Evolutionary conservation across 64 coral and sea anemone species (phyloP), one percentile per base, ranked within the genome.

Genomic region (Hydrozoanthus tunicans): DNA sequence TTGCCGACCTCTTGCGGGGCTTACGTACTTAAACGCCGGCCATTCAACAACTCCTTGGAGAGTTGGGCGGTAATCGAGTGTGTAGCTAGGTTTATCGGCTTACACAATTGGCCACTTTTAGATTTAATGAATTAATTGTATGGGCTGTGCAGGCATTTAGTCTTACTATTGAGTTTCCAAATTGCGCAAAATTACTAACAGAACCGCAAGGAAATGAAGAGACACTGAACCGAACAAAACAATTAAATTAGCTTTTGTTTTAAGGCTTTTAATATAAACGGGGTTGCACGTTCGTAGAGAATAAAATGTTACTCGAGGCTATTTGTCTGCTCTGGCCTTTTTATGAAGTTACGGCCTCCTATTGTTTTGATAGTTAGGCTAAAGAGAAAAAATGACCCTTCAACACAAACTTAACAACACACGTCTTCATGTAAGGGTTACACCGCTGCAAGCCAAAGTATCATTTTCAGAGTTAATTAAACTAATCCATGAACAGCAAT

Each of bases 101-200:
- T 73, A 51, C 84, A 75, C 84, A 88, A 88, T 88, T 88, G 84
- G 25, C 27, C 69, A 88, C 69, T 88, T 88, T 88, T 15, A 59
- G 56, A 58, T 27, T 88, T 88, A 88, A 88, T 88, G 84, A 88
- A 88, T 88, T 88, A 74, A 88, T 88, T 88, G 84, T 88, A 73
- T 74, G 69, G 84, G 69, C 14, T 32, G 68, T 74, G 84, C 55
- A 88, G 69, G 55, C 69, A 88, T 88, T 88, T 88, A 88, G 69
- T 70, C 84, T 56, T 58, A 25, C 55, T 73, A 88, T 88, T 88
- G 84, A 88, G 55, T 70, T 27, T 23, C 20, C 56, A 67, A 88
- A 88, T 88, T 88, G 68, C 68, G 84, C 84, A 59, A 74, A 88
- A 75, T 74, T 88, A 73, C 69, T 88, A 74, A 59, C 84, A 88